Base-by-base conservation (phyloP, 1,140 invertebrate species). In the Drosophila nigrodunni region DNA sequence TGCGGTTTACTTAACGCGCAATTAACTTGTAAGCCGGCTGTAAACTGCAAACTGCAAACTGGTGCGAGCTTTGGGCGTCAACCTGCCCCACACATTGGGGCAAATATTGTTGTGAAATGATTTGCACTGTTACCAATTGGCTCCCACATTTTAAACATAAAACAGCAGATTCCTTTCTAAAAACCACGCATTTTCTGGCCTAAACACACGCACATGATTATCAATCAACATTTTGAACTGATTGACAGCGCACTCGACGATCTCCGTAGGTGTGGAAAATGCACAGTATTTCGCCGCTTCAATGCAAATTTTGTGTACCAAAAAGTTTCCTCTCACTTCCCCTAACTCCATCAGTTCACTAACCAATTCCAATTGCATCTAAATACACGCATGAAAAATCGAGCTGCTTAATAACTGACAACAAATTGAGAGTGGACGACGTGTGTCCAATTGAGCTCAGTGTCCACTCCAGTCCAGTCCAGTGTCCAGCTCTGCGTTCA, bases 221-320 rank as follows among this genome's bases (percentile, higher is more conserved):
- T 88, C 82, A 87, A 87, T 87, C 82, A 88, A 71, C 75, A 60
- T 60, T 25, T 69, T 54, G n/a, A n/a, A 44, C 74, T 74, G 81
- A 85, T 71, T 88, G 82, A 87, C 82, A 86, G 82, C 68, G 65
- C 74, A 80, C 79, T 79, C 69, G 47, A 52, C 66, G 77, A 25
- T 64, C 73, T 71, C 82, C 47, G 80, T 80, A 87, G 83, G 83
- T 87, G 83, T 88, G 71, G 73, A 83, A 88, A 80, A 88, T 73
- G 62, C 25, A 75, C 18, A 75, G 37, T 52, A 58, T 57, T 41
- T n/a, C 41, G 10, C 11, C 41, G 5, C 10, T 13, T 11, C 54
- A 13, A 74, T 74, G 71, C 70, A 82, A 82, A 82, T 74, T 8
- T 30, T 50, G 8, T n/a, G 11, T 10, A 11, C 10, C 41, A 13